Conservation (phyloP, 2,888 invertebrate genomes). For the Campoplex capitator region DNA sequence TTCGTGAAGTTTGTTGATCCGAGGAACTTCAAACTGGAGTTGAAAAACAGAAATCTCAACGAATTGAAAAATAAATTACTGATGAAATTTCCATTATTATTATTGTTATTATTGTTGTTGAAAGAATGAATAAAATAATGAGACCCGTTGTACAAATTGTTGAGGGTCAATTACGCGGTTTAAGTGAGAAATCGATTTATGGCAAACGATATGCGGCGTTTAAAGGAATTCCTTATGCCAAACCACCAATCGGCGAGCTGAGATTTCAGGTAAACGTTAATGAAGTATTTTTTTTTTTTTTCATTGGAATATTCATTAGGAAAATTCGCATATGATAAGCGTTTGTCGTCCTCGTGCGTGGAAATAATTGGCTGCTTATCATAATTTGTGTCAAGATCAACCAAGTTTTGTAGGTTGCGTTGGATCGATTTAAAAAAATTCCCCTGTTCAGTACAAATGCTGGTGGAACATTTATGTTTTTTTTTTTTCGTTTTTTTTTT, state of each 20-base stretch:
- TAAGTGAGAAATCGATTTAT: slow-evolving; percentile 57
- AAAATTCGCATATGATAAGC: too few relatives aligned
- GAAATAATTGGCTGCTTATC: too few relatives aligned
- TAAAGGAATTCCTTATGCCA: slow-evolving; percentile 73
- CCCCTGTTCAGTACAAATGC: too few relatives aligned
- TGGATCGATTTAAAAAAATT: too few relatives aligned
- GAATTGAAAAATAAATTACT: not conserved
- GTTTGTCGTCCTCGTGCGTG: too few relatives aligned
- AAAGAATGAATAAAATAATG: not conserved
- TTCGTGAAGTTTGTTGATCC: not conserved
- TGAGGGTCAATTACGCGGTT: slow-evolving; percentile 69
- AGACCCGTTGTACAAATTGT: slow-evolving; percentile 57
- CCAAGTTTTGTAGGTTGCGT: too few relatives aligned
- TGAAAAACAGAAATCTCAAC: not conserved
- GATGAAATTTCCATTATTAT: too few relatives aligned
- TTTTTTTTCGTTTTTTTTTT: too few relatives aligned
- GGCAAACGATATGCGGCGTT: slow-evolving; percentile 67
- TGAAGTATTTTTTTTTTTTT: not conserved
- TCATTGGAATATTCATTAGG: not conserved
- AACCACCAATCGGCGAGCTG: slow-evolving; percentile 71
- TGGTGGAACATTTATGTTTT: too few relatives aligned
- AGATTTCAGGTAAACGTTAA: slow-evolving; percentile 71
- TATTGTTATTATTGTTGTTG: too few relatives aligned
- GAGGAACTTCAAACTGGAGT: not conserved
- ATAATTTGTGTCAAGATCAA: too few relatives aligned